Evolutionary conservation across 2,113 vertebrate genomes (phyloP), one percentile per base, ranked within the genome.

Genomic region (Pan paniscus): DNA sequence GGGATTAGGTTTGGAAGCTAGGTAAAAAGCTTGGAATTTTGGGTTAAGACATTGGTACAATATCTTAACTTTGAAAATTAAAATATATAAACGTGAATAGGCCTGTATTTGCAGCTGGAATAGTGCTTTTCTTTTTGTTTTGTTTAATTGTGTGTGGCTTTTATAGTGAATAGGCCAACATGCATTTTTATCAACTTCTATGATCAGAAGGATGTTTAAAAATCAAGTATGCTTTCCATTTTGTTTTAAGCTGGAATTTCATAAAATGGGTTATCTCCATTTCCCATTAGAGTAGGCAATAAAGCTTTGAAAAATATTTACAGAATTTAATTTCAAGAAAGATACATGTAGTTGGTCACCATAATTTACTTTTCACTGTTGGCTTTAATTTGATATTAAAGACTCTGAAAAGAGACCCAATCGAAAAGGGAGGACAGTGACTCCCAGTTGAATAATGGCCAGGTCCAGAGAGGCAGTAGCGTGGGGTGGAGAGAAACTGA

Each of bases 191-290:
- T 32, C 20, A 32, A 70, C 35, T 91, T 90, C 70, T 48, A 84
- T 83, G 64, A 92, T 84, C 14, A 82, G 52, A 92, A 81, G 6
- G 6, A 92, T 59, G 46, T 38, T 64, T 48, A 76, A 79, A n/a
- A 67, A 50, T 82, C 30, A 50, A 55, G 7, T 32, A 9, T 35
- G 75, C 30, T 81, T 73, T 57, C 38, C 84, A 20, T 80, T 95
- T 88, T 93, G 32, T 84, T 92, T 96, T 46, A 89, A 79, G 75
- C 16, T 68, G 25, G 2, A 68, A 61, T 73, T 83, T 97, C 22
- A 67, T 18, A 18, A 55, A 83, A 1, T 8, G 27, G 22, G 13
- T 70, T 61, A 46, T 59, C 6, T 48, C 32, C 67, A 3, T 38
- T 46, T 5, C 30, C 43, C n/a, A 64, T 75, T 48, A 61, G 35